A percentile compares a stretch with the other conserved stretches of the same genome.
These are phyloP conservation scores for Stegodyphus dumicola DNA, from an alignment of 1,140 invertebrate species.

Conservation along the genomic window DNA sequence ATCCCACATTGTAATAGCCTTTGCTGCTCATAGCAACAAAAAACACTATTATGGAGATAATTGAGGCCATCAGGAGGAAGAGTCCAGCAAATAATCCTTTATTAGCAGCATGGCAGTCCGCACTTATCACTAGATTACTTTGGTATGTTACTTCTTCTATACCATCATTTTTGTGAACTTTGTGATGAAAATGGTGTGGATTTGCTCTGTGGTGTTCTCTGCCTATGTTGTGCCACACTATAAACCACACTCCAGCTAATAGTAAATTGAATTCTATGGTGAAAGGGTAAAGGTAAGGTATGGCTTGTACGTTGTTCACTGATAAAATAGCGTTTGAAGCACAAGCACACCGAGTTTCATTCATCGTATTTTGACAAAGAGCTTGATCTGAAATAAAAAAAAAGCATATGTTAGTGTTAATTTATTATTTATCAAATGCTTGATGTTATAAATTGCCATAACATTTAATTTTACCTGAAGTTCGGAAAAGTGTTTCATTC, in stretches of 20 bases:
- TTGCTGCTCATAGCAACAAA: conserved; percentile 74
- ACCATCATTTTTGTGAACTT: conserved; percentile 66
- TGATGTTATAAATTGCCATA: too few species aligned
- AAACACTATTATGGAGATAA: conserved; percentile 77
- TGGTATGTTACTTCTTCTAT: conserved; percentile 61
- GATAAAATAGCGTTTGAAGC: conserved; percentile 35
- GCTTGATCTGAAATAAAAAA: conserved; percentile 8
- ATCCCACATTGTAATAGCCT: conserved; percentile 61
- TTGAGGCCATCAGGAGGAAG: conserved; percentile 74
- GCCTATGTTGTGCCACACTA: conserved; percentile 79
- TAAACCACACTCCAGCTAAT: conserved; percentile 77
- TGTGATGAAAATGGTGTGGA: conserved; percentile 42
- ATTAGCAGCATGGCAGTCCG: conserved; percentile 80
- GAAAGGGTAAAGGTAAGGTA: conserved; percentile 78
- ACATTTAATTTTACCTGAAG: background rate
- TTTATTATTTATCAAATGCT: background rate
- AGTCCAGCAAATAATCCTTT: conserved; percentile 78
- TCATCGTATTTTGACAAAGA: background rate
- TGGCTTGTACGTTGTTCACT: conserved; percentile 24
- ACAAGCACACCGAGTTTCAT: conserved; percentile 4
- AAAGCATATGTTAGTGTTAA: background rate
- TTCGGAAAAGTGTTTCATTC: background rate
- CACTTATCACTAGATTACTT: conserved; percentile 76
- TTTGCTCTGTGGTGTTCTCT: conserved; percentile 64
- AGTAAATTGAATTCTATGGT: conserved; percentile 80